Evolutionary conservation across 37 sponge, comb jelly and placozoan genomes (phyloP).

Genomic region (Beroe forskalii): DNA sequence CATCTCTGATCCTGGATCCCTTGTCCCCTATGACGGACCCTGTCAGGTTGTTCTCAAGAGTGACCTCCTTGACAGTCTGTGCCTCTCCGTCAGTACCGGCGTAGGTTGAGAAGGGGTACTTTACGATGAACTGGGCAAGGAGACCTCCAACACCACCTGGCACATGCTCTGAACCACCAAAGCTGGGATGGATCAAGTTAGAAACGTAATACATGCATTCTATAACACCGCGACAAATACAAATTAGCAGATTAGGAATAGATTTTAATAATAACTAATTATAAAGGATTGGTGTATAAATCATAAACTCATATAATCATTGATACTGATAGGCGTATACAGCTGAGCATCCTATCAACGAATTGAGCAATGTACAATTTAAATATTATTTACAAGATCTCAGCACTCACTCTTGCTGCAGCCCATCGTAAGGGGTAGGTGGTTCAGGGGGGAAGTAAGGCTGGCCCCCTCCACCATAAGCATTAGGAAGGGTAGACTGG

Average conservation of each 20-base stretch:
- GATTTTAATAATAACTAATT: too few species aligned
- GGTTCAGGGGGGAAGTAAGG: neutral
- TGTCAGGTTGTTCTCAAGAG: conserved; percentile 24
- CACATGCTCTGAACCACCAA: too few species aligned
- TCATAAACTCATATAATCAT: too few species aligned
- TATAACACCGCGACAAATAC: too few species aligned
- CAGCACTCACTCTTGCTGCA: neutral
- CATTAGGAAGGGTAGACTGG: neutral
- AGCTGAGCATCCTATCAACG: too few species aligned
- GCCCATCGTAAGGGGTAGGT: neutral
- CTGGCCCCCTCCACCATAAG: neutral
- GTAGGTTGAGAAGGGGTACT: conserved; percentile 47
- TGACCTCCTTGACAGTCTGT: conserved; percentile 46
- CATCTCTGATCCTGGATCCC: conserved; percentile 53
- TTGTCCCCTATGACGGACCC: conserved; percentile 46
- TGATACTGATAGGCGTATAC: too few species aligned
- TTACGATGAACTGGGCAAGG: neutral
- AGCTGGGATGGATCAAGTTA: too few species aligned
- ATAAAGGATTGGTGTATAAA: too few species aligned
- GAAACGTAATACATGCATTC: too few species aligned
- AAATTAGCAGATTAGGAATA: too few species aligned
- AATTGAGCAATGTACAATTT: too few species aligned
- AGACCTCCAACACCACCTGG: neutral
- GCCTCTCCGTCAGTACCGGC: neutral
- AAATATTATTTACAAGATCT: too few species aligned